Evolutionary conservation across 2,113 vertebrate genomes (phyloP).

Genomic region (Struthio camelus): DNA sequence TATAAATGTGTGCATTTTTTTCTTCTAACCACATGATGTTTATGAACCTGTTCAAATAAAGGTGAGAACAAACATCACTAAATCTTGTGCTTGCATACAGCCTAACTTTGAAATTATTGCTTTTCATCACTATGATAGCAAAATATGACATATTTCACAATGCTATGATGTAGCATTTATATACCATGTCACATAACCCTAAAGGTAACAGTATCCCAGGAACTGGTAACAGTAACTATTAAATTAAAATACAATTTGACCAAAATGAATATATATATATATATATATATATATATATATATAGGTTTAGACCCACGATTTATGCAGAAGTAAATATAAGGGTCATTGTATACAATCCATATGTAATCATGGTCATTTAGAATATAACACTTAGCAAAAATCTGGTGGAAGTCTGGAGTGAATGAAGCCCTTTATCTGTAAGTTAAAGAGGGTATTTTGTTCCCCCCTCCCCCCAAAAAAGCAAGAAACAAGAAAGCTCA

Average conservation of each 20-base stretch:
- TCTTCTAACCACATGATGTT: not conserved
- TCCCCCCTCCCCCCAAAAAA: not conserved
- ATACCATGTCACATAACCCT: not conserved
- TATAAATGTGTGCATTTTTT: not conserved
- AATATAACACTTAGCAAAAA: not conserved
- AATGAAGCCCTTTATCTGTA: not conserved
- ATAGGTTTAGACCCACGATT: fast-evolving
- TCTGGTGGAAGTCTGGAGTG: not conserved
- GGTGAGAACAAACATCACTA: not conserved
- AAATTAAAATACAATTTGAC: not conserved
- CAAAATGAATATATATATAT: not conserved
- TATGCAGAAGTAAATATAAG: not conserved
- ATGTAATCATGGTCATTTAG: not conserved
- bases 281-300: too few relatives aligned
- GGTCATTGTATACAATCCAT: not conserved
- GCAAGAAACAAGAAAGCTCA: not conserved
- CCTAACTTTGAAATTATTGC: not conserved
- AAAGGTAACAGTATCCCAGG: not conserved
- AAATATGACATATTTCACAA: not conserved
- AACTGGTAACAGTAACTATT: not conserved
- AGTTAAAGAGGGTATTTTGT: not conserved
- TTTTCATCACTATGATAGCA: not conserved
- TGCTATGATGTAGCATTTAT: not conserved
- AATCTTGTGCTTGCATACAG: not conserved
- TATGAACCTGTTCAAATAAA: not conserved